Evolutionary conservation across 2,113 vertebrate genomes (phyloP).

Genomic region (Stegostoma tigrinum): DNA sequence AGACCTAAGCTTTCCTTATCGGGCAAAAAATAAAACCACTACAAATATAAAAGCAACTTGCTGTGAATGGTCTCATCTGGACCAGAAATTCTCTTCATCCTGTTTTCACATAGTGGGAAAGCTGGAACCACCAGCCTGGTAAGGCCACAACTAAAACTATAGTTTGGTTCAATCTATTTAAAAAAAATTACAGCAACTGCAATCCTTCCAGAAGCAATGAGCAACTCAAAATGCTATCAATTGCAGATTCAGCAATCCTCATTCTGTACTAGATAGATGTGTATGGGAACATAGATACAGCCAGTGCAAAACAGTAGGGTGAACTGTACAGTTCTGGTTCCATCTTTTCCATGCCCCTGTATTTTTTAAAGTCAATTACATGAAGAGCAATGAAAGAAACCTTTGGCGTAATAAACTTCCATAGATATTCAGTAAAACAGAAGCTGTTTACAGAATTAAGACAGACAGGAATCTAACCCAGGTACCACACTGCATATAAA

Average conservation of each 20-base stretch:
- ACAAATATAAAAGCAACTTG: not conserved
- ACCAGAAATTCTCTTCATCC: not conserved
- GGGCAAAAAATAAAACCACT: not conserved
- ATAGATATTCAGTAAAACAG: not conserved
- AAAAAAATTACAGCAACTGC: not conserved
- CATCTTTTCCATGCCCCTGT: not conserved
- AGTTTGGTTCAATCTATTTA: not conserved
- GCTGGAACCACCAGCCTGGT: not conserved
- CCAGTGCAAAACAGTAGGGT: not conserved
- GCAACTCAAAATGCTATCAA: not conserved
- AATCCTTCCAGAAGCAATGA: not conserved
- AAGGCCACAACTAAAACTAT: not conserved
- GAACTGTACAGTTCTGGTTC: not conserved
- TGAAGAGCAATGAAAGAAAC: not conserved
- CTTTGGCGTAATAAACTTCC: not conserved
- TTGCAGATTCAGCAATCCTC: not conserved
- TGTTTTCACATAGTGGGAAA: not conserved
- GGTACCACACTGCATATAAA: not conserved
- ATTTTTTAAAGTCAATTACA: not conserved
- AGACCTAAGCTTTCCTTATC: not conserved
- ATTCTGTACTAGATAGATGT: not conserved
- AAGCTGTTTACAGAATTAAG: not conserved
- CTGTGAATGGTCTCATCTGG: not conserved
- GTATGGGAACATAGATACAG: not conserved
- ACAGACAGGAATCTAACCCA: not conserved